Base-by-base conservation (phyloP, 2,888 invertebrate species). In the Limnephilus marmoratus region DNA sequence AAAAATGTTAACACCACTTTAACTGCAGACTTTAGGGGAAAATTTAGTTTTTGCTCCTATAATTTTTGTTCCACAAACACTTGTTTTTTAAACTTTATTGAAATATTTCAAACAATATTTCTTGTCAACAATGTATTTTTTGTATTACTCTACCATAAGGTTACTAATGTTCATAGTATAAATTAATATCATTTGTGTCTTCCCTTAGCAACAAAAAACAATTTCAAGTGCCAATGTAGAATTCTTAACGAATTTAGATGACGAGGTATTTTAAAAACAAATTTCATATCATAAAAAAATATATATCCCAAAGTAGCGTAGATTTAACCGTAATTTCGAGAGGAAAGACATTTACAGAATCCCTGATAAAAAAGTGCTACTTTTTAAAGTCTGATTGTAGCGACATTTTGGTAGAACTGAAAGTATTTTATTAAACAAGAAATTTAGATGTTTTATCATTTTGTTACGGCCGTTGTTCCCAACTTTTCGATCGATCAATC, bases 161-260 rank as follows among this genome's bases (percentile, higher is more conserved):
- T 9, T 24, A 68, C 68, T 68, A 68, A 68, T 68, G 18, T 68
- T 68, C n/a, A 68, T 68, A 24, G 24, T 82, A 34, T 82, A 34
- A 13, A 82, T 7, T 31, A 82, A 34, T 82, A 82, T 85, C 37
- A 29, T 86, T 37, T 86, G 29, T n/a, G 85, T 86, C 85, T 86
- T 86, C 85, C 85, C 41, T 29, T 29, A 45, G 45, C n/a, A 83
- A 34, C 83, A 85, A 34, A 41, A 45, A 86, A n/a, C 85, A 86
- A 86, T 86, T 86, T 86, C 45, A 86, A 86, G 85, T 86, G 85
- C 85, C 85, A 86, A 86, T 41, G 29, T 86, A 41, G 85, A n/a
- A 86, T 37, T 34, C 34, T 34, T 83, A 83, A 24, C 34, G 83
- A 37, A 37, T 37, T 83, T 34, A 37, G 37, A 37, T 15, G 18